Conservation (phyloP, 37 sponge, comb jelly and placozoan genomes). For the Spongilla lacustris region DNA sequence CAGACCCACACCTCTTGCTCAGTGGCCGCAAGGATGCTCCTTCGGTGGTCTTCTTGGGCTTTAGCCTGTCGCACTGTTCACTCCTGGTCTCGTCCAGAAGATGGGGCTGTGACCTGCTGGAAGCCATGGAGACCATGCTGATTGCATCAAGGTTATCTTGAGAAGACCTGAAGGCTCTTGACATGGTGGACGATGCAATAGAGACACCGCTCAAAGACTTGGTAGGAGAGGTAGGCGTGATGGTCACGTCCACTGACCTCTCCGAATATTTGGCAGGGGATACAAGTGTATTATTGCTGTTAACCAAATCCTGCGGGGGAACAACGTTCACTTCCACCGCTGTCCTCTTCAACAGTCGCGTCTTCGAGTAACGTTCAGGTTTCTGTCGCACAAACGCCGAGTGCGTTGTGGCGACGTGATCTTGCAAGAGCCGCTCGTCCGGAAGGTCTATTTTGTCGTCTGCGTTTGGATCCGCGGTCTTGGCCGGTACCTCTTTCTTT, state of each 20-base stretch:
- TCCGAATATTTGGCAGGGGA: neutral
- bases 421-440: conserved; percentile 36
- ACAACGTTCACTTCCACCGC: neutral
- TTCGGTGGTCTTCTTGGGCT: neutral
- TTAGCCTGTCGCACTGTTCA: neutral
- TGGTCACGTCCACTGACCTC: neutral
- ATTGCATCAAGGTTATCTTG: neutral
- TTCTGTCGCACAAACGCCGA: neutral
- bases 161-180: neutral
- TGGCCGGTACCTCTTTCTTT: neutral
- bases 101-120: neutral
- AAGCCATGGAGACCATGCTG: neutral
- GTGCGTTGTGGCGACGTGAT: conserved; percentile 4
- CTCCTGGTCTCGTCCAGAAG: neutral
- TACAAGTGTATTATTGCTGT: neutral
- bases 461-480: conserved; percentile 8
- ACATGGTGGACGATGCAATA: neutral
- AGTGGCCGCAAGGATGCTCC: neutral
- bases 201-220: neutral
- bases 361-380: neutral
- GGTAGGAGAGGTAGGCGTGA: neutral
- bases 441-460: conserved; percentile 65
- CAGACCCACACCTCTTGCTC: conserved; percentile 63
- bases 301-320: neutral
- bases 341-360: neutral